These are phyloP conservation scores for Danaus chrysippus DNA, from an alignment of 2,888 invertebrate species.

Conservation along the genomic window DNA sequence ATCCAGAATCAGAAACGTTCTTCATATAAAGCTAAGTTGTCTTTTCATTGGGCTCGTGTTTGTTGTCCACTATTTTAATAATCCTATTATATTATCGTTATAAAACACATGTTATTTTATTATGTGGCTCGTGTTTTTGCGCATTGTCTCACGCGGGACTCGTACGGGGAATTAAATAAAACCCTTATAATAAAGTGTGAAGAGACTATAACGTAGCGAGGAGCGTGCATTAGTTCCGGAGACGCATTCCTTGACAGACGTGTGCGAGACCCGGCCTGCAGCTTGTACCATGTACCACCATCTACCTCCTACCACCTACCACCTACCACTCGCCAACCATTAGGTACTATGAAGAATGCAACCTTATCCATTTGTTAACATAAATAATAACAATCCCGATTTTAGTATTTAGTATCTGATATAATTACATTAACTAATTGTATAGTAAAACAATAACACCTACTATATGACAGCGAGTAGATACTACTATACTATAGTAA, in stretches of 20 bases:
- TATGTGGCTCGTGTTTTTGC: slow-evolving; percentile 13
- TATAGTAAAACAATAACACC: no score
- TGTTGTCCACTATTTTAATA: background rate
- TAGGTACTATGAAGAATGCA: background rate
- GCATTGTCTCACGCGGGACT: slow-evolving; percentile 15
- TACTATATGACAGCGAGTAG: no score
- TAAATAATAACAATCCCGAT: background rate
- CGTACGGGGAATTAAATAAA: slow-evolving; percentile 24
- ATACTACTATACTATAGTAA: no score
- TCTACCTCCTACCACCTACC: background rate
- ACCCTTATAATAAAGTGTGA: slow-evolving; percentile 30
- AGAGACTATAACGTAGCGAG: slow-evolving; percentile 26
- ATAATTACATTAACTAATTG: no score
- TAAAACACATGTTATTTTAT: slow-evolving; percentile 8
- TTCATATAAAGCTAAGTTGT: background rate
- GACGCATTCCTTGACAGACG: slow-evolving; percentile 57
- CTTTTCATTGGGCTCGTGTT: background rate
- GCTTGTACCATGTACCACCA: slow-evolving; percentile 16
- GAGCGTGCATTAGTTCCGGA: slow-evolving; percentile 30
- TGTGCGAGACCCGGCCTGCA: slow-evolving; percentile 37
- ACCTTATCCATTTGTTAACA: no score
- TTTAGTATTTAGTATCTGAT: background rate
- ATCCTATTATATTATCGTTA: slow-evolving; percentile 2
- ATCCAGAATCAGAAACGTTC: background rate
- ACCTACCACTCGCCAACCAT: background rate